Base-by-base conservation (phyloP, 1,140 invertebrate species). In the Vollenhovia emeryi region DNA sequence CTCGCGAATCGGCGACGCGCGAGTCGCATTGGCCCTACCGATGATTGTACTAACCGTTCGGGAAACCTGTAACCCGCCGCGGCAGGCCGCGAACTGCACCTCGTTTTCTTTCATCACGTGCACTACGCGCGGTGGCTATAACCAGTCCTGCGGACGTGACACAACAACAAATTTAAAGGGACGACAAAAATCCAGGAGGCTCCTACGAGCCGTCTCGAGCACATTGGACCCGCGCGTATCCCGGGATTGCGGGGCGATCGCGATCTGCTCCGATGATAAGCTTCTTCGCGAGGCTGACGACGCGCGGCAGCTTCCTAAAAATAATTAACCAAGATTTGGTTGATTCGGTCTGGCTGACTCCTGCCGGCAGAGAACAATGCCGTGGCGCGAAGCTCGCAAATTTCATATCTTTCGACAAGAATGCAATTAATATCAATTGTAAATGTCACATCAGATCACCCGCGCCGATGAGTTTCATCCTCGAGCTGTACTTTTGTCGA, bases 51-150 rank as follows among this genome's bases (percentile, higher is more conserved):
- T 93, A 88, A 89, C 86, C 91, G 84, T 93, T 87, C 76, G 69
- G 69, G 74, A 92, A 91, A 93, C 90, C 85, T 92, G 85, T 59
- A 90, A 92, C 91, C 87, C 75, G 90, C 86, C 79, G 74, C 64
- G 87, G 87, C 91, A 36, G 89, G 87, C 86, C 78, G 76, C 82
- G 24, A 48, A 84, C 86, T 86, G 84, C 86, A 89, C 88, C 91
- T 93, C 91, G 91, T 92, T 92, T 92, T 90, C 87, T 90, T 92
- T 92, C 90, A 84, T 92, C 91, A 91, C 91, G 90, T 93, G 92
- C 85, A 88, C 64, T 75, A 73, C 55, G 21, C 40, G 60, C 75
- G 27, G 30, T 64, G 62, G 60, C 78, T 87, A 87, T 64, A 62
- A 76, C 71, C 83, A 71, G 45, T 84, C 62, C 74, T 75, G 43